phyloP scores from a whole-genome alignment of 2,888 invertebrate genomes.

The Agrypnus murinus region DNA sequence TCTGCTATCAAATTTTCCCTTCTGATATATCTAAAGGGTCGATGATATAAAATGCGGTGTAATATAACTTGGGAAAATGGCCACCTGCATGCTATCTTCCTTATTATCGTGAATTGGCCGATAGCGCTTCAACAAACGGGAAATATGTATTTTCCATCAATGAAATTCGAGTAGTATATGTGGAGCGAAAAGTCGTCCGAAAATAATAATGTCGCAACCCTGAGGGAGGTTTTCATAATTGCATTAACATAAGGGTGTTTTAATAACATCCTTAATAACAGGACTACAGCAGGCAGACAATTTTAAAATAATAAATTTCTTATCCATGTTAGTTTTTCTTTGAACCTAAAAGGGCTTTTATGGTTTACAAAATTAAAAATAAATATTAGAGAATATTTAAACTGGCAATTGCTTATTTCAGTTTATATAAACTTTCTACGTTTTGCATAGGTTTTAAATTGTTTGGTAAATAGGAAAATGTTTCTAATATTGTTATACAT shows the following conservation, averaged over 20 bases:
- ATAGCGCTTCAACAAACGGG: not conserved
- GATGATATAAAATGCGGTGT: not conserved
- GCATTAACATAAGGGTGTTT: not conserved
- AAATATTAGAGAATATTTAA: not conserved
- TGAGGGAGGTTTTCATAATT: not conserved
- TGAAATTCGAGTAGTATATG: not conserved
- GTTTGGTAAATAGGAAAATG: too few relatives aligned
- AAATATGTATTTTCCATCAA: slow-evolving; percentile 1
- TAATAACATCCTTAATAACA: slow-evolving; percentile 10
- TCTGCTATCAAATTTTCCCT: not conserved
- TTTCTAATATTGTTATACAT: too few relatives aligned
- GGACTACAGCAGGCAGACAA: not conserved
- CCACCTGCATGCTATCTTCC: slow-evolving; percentile 17
- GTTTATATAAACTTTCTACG: slow-evolving; percentile 1
- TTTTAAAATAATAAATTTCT: slow-evolving; percentile 23
- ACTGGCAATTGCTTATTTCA: not conserved
- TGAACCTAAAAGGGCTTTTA: not conserved
- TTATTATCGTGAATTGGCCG: slow-evolving; percentile 15
- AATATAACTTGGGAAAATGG: not conserved
- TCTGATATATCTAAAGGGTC: slow-evolving; percentile 1
- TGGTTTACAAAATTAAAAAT: slow-evolving; percentile 17
- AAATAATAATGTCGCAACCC: not conserved
- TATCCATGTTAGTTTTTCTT: slow-evolving; percentile 9
- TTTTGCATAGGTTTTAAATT: too few relatives aligned
- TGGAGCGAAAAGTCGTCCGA: slow-evolving; percentile 1